phyloP scores from a whole-genome alignment of 2,797 vertebrate species.

The Gallirallus australis region DNA sequence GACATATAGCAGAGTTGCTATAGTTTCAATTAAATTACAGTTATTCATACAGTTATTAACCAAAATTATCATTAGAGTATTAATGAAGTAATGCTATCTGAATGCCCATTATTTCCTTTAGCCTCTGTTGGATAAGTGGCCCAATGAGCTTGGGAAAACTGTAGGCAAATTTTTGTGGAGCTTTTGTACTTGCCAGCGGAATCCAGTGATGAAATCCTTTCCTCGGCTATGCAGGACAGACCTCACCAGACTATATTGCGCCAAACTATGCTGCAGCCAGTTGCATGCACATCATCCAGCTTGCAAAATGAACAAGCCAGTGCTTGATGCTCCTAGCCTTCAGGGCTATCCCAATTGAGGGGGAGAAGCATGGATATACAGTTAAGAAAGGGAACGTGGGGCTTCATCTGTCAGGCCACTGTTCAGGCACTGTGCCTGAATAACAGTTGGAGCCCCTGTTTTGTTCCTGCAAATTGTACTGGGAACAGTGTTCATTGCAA shows the following conservation, averaged over 20 bases:
- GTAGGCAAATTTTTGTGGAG: background rate
- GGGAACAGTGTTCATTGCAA: background rate
- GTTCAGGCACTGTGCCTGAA: background rate
- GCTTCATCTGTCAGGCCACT: background rate
- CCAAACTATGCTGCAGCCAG: background rate
- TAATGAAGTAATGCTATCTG: background rate
- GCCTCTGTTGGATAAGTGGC: background rate
- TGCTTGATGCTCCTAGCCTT: background rate
- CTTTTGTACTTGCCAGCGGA: background rate
- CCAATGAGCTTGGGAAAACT: background rate
- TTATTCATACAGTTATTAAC: background rate
- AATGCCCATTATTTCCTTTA: background rate
- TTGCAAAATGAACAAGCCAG: background rate
- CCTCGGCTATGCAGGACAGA: background rate
- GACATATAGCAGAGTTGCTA: background rate
- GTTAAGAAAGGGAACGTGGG: background rate
- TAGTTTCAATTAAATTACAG: background rate
- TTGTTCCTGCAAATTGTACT: background rate
- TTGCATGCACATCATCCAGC: background rate
- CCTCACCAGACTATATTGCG: too few relatives aligned
- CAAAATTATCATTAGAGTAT: background rate
- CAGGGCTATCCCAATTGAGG: fast-evolving
- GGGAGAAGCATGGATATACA: background rate
- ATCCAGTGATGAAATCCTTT: background rate
- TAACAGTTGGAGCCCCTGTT: background rate